Evolutionary conservation across 2,888 invertebrate species (phyloP), one percentile per base, ranked within the genome.

Genomic region (Drosophila nigricruria): DNA sequence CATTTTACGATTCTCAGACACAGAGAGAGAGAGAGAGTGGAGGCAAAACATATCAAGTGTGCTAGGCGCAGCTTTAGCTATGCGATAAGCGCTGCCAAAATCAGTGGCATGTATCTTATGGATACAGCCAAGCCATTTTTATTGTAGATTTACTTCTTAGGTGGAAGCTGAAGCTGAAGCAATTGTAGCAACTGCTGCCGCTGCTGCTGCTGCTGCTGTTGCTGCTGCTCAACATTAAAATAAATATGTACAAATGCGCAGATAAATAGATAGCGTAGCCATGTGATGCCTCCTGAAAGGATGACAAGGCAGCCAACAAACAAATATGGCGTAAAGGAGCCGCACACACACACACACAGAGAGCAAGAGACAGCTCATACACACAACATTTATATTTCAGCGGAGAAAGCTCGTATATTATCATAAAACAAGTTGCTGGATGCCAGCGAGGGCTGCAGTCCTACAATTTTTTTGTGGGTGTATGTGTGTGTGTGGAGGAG

Each of bases 321-420:
- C 77, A 84, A 82, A 89, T 87, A 89, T 87, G 89, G 89, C 88
- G 89, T 71, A 84, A 76, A 83, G 82, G 75, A 78, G 77, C 67
- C 58, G 38, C 58, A 62, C 27, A 40, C 56, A 68, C 38, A 70
- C 18, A 68, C 53, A 68, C 59, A 70, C 42, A 58, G 57, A 64
- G 27, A 66, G 20, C 64, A 56, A 71, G 47, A 78, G 74, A 64
- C 76, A 77, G 74, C 86, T 90, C 81, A 86, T 86, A 90, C 79
- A 90, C 88, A 82, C 79, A 90, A 91, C 91, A 89, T 91, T 90
- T 91, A 88, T 91, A 90, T 91, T 92, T 92, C 91, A 92, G 89
- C 91, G 91, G 91, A 92, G 92, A 92, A 92, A 92, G 92, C 92
- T 92, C 92, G 92, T 92, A 92, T 92, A 91, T 92, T 92, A 92